Evolutionary conservation across 1,140 invertebrate genomes (phyloP).

Genomic region (Brachionus paranguensis): DNA sequence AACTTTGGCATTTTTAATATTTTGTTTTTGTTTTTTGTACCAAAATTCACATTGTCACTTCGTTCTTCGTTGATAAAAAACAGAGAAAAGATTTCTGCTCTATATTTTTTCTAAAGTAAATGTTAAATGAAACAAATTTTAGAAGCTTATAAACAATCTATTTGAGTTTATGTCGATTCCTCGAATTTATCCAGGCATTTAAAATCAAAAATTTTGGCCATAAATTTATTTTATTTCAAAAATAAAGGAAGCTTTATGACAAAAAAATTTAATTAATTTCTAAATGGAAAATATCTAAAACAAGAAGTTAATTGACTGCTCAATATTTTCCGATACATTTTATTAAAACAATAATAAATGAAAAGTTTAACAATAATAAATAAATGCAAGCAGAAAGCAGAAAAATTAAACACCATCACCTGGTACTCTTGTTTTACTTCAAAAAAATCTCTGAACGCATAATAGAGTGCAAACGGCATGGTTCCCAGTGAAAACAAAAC

Average conservation of each 20-base stretch:
- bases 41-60: too few relatives aligned
- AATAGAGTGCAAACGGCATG: background rate
- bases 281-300: background rate
- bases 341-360: constrained; percentile 1
- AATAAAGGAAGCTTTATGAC: background rate
- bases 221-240: background rate
- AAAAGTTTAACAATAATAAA: background rate
- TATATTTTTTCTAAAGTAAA: too few relatives aligned
- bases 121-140: too few relatives aligned
- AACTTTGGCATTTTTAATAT: too few relatives aligned
- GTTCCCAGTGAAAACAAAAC: background rate
- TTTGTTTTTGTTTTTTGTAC: too few relatives aligned
- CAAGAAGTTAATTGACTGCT: background rate
- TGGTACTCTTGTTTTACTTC: background rate
- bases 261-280: background rate
- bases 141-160: too few relatives aligned
- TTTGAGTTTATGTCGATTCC: too few relatives aligned
- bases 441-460: background rate
- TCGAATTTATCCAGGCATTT: too few relatives aligned
- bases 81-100: too few relatives aligned
- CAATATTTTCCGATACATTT: constrained; percentile 1
- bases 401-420: background rate
- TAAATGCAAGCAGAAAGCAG: background rate
- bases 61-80: too few relatives aligned
- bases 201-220: background rate